phyloP scores from a whole-genome alignment of 1,140 invertebrate species.

The Zophobas morio region DNA sequence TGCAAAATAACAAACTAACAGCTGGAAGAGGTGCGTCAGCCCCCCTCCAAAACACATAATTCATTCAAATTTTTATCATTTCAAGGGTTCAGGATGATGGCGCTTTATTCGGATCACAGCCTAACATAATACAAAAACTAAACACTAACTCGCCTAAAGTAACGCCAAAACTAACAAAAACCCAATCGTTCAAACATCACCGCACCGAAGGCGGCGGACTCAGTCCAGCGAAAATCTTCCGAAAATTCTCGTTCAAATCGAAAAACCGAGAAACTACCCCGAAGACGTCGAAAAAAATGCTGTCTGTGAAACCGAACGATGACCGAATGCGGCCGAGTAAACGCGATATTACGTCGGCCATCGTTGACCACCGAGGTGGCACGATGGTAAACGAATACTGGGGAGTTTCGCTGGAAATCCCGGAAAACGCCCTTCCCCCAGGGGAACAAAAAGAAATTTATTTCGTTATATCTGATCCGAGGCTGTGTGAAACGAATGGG shows the following conservation, averaged over 20 bases:
- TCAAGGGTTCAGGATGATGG: slow-evolving; percentile 61
- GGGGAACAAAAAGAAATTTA: slow-evolving; percentile 92
- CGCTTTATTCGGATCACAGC: slow-evolving; percentile 67
- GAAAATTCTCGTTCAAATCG: slow-evolving; percentile 64
- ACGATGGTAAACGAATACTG: slow-evolving; percentile 87
- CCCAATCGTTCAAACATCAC: slow-evolving; percentile 66
- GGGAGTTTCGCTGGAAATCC: slow-evolving; percentile 91
- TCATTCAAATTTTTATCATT: slow-evolving; percentile 51
- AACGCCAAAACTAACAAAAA: slow-evolving; percentile 66
- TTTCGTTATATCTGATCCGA: slow-evolving; percentile 89
- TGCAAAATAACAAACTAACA: no score
- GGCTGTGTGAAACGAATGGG: slow-evolving; percentile 79
- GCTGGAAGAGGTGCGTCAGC: neutral
- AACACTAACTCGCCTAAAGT: slow-evolving; percentile 65
- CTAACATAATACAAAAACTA: slow-evolving; percentile 66
- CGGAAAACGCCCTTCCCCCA: slow-evolving; percentile 86
- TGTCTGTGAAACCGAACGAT: slow-evolving; percentile 44
- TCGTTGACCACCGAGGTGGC: slow-evolving; percentile 86
- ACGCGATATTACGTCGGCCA: slow-evolving; percentile 74
- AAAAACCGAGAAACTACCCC: slow-evolving; percentile 52
- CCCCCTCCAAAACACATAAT: neutral
- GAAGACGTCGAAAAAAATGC: slow-evolving; percentile 58
- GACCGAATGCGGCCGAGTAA: slow-evolving; percentile 61
- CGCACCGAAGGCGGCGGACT: slow-evolving; percentile 61
- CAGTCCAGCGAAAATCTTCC: slow-evolving; percentile 63